A percentile compares a stretch with the other conserved stretches of the same genome.
These are phyloP conservation scores for Calycopis cecrops DNA, from an alignment of 1,140 invertebrate species.

Conservation along the genomic window DNA sequence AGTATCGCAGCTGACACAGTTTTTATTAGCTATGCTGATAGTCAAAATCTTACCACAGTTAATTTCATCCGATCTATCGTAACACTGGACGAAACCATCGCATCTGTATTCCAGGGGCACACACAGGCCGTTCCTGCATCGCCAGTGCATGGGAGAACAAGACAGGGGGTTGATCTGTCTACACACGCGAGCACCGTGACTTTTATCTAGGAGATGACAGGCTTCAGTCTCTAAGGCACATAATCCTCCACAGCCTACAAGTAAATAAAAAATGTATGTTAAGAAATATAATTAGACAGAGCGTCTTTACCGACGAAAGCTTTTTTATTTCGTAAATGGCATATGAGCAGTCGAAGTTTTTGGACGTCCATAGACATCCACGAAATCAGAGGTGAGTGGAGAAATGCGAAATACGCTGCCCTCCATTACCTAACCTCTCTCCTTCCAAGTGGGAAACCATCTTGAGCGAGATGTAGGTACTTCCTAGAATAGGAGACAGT, in stretches of 20 bases:
- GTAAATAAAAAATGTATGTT: background rate
- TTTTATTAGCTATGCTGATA: no score
- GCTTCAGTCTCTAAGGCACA: conserved; percentile 82
- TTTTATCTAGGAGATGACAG: conserved; percentile 80
- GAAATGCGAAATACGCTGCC: no score
- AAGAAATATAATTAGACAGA: background rate
- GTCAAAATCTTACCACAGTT: conserved; percentile 80
- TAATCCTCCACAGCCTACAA: conserved; percentile 80
- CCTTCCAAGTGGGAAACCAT: no score
- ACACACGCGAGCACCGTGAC: conserved; percentile 71
- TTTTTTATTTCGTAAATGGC: no score
- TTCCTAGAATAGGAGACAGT: no score
- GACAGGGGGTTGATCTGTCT: conserved; percentile 53
- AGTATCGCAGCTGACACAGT: no score
- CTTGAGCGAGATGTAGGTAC: no score
- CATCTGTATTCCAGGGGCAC: conserved; percentile 80
- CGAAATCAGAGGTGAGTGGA: no score
- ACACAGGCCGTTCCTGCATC: conserved; percentile 83
- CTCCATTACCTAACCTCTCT: no score
- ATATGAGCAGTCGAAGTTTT: no score
- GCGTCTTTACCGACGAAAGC: no score
- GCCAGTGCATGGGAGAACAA: conserved; percentile 79
- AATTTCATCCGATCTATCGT: conserved; percentile 86
- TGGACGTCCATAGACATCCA: no score
- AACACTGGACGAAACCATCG: conserved; percentile 87